phyloP scores from a whole-genome alignment of 2,797 vertebrate genomes.

The Okamejei kenojei region DNA sequence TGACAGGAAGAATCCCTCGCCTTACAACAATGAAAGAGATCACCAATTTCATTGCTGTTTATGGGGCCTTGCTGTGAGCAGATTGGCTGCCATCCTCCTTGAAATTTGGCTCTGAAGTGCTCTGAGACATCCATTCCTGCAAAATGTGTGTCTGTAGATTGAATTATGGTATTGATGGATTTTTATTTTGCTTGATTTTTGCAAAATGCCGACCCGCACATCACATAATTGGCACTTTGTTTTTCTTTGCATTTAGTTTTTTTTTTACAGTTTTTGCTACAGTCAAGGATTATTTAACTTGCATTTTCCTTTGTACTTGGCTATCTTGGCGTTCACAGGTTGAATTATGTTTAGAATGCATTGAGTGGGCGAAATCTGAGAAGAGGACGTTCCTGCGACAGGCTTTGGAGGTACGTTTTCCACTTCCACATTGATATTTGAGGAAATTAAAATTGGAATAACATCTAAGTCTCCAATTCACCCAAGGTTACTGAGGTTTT shows the following conservation, averaged over 20 bases:
- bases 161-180: background rate
- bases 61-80: background rate
- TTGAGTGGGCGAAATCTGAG: constrained; percentile 95
- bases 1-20: background rate
- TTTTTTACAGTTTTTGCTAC: constrained; percentile 44
- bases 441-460: background rate
- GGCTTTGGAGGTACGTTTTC: constrained; percentile 78
- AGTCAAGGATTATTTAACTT: background rate
- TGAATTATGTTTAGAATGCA: constrained; percentile 92
- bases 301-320: background rate
- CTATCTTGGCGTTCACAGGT: constrained; percentile 52
- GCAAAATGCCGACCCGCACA: background rate
- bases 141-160: too few relatives aligned
- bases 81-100: background rate
- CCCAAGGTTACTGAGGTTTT: background rate
- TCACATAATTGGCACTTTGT: background rate
- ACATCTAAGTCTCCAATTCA: background rate
- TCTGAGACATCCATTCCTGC: background rate
- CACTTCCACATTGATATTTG: background rate
- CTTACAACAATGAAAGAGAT: background rate
- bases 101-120: background rate
- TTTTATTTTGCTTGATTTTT: too few relatives aligned
- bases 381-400: constrained; percentile 97
- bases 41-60: background rate
- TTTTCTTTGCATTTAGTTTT: background rate